Evolutionary conservation across 92 coral and sea anemone species (phyloP), one percentile per base, ranked within the genome.

Genomic region (Phenganax subtilis): DNA sequence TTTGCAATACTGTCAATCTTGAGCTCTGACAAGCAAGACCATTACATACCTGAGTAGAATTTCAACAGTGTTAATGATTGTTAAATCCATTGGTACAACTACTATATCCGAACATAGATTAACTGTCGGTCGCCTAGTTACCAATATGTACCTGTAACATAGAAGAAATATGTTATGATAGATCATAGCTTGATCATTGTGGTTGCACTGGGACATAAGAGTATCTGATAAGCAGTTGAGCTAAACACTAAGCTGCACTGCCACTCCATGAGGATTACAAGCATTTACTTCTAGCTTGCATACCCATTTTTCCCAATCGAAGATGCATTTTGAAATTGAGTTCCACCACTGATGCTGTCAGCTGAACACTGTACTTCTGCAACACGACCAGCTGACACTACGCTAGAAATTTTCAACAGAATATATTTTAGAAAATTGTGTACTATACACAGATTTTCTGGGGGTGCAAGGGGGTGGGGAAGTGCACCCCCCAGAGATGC

Each of bases 221-320:
- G 25, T 20, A 37, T 1, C 47, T 37, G 47, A 5, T 37, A 5
- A 5, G 5, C 47, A 37, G 47, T 37, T 37, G 2, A 37, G 47
- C 47, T 37, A 1, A 2, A 37, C 47, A 37, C 47, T 37, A 37
- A 37, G 47, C 47, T 37, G 47, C 0, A 37, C 5, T 37, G 47
- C 47, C 47, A 37, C 3, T 37, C 47, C 2, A 37, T 37, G 53
- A 44, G 57, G n/a, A 16, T 75, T 79, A 66, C 77, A 62, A 77
- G 47, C 3, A 37, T 37, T 37, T 37, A 37, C 47, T 37, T 2
- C 5, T 37, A 37, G 3, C 5, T 37, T 37, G 47, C 47, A 37
- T 37, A 94, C 98, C 94, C 89, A 71, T 56, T 85, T 61, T 84
- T 85, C 79, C 98, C 98, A 52, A 44, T 84, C 29, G 98, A 94